These are phyloP conservation scores for Argyrosomus regius DNA, from an alignment of 2,797 vertebrate genomes.

Conservation along the genomic window DNA sequence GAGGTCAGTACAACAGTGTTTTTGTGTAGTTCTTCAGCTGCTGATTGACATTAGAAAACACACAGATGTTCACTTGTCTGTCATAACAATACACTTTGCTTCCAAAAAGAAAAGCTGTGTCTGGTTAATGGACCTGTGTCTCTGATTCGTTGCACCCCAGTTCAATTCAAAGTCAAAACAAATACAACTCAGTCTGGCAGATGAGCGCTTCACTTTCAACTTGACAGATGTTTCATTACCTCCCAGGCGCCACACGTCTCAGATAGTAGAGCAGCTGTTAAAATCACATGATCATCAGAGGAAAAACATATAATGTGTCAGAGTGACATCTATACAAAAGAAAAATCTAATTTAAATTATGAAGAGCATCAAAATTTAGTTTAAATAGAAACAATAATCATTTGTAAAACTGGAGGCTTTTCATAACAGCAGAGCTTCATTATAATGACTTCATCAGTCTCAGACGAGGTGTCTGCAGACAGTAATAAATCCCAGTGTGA, in stretches of 20 bases:
- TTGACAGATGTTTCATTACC: not conserved
- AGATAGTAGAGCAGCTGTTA: slow-evolving; percentile 9
- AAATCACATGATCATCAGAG: not conserved
- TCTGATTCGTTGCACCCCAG: slow-evolving; percentile 20
- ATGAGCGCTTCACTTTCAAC: slow-evolving; percentile 1
- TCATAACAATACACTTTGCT: not conserved
- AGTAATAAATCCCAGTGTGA: slow-evolving; percentile 32
- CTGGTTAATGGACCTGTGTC: slow-evolving; percentile 11
- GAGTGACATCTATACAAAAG: not conserved
- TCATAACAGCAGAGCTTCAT: slow-evolving; percentile 13
- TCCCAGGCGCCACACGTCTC: not conserved
- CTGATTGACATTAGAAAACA: not conserved
- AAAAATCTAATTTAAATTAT: not conserved
- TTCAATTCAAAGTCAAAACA: slow-evolving; percentile 33
- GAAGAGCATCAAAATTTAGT: not conserved
- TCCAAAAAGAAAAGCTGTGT: slow-evolving; percentile 6
- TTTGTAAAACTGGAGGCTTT: slow-evolving; percentile 15
- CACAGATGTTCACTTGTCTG: not conserved
- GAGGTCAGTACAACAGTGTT: not conserved
- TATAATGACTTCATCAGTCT: slow-evolving; percentile 26
- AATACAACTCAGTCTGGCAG: slow-evolving; percentile 28
- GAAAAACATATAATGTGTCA: not conserved
- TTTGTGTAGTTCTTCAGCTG: not conserved
- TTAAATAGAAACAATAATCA: slow-evolving; percentile 1
- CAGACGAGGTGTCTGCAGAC: slow-evolving; percentile 31